Evolutionary conservation across 2,113 vertebrate species (phyloP).

Genomic region (Sterrhoptilus dennistouni): DNA sequence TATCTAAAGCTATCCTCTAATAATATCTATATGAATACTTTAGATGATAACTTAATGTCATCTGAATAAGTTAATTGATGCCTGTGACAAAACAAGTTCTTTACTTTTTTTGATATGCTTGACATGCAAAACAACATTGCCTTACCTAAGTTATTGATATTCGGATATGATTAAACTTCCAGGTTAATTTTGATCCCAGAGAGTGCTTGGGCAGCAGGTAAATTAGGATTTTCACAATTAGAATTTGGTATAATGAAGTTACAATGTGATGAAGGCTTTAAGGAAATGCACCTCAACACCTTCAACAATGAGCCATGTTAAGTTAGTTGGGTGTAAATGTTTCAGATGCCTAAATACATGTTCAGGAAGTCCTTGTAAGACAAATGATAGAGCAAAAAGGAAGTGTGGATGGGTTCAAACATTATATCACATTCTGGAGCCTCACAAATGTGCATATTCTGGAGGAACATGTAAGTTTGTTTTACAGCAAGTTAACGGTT

Average conservation of each 20-base stretch:
- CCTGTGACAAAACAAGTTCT: neutral
- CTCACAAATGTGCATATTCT: neutral
- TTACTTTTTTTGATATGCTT: neutral
- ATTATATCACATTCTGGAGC: neutral
- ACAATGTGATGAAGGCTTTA: neutral
- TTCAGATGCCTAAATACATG: neutral
- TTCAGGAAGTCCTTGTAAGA: neutral
- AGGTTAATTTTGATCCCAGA: neutral
- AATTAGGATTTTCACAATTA: neutral
- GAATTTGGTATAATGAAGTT: neutral
- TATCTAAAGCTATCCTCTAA: neutral
- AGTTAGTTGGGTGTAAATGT: neutral
- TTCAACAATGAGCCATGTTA: neutral
- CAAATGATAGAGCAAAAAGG: neutral
- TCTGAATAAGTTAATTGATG: neutral
- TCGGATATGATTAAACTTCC: neutral
- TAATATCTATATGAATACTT: neutral
- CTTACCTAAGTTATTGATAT: neutral
- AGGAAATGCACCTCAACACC: neutral
- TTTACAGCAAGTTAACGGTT: neutral
- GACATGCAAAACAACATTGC: neutral
- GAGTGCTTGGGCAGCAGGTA: neutral
- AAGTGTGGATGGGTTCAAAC: neutral
- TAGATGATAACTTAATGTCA: neutral
- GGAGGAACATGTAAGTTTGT: accelerated